These are phyloP conservation scores for Myoxocephalus aenaeus DNA, from an alignment of 2,797 vertebrate genomes.

Conservation along the genomic window DNA sequence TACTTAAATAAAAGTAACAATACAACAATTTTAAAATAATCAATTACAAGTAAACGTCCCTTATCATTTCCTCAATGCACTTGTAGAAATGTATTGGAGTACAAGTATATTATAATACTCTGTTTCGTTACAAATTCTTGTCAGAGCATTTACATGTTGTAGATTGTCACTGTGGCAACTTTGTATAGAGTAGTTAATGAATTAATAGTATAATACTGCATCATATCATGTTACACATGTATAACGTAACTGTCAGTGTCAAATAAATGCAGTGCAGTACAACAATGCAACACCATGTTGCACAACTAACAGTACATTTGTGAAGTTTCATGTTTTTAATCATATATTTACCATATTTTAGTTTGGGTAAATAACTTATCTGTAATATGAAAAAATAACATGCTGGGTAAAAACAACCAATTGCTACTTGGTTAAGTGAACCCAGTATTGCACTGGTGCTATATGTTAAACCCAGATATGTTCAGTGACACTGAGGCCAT, in stretches of 20 bases:
- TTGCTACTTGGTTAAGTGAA: not conserved
- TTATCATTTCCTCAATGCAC: not conserved
- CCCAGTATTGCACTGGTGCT: rapidly evolving
- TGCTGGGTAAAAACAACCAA: not conserved
- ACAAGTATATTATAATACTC: not conserved
- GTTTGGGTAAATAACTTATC: not conserved
- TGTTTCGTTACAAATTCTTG: not conserved
- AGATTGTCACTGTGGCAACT: not conserved
- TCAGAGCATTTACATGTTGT: not conserved
- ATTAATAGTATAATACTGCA: not conserved
- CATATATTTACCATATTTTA: conserved; percentile 1
- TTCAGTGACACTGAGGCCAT: not conserved
- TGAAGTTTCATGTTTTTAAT: not conserved
- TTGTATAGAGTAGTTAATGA: not conserved
- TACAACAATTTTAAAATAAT: not conserved
- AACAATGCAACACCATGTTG: not conserved
- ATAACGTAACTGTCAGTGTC: not conserved
- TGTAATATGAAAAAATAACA: not conserved
- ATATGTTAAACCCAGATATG: not conserved
- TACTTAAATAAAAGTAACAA: not conserved
- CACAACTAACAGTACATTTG: not conserved
- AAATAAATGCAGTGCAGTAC: not conserved
- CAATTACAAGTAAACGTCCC: conserved; percentile 1
- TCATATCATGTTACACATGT: not conserved
- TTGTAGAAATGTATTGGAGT: not conserved